Base-by-base conservation (phyloP, 1,140 invertebrate genomes). In the Drosophila navojoa region DNA sequence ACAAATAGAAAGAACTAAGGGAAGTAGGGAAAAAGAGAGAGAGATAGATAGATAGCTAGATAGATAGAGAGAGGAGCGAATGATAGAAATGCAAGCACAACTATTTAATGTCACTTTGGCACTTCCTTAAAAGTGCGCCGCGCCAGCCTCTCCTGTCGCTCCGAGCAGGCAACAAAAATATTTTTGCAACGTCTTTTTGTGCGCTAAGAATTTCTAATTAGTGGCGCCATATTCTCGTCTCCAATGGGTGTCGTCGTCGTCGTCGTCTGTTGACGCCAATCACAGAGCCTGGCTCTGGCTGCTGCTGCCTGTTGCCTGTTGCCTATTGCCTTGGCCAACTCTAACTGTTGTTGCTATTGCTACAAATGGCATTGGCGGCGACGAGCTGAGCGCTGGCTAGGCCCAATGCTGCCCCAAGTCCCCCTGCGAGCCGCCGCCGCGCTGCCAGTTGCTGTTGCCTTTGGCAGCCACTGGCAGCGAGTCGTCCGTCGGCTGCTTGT, bases 101-200 rank as follows among this genome's bases (percentile, higher is more conserved):
- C 82, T 89, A 87, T 87, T 87, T 87, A 87, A 87, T 80, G 84
- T 89, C 84, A 87, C 84, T 89, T 87, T 87, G 84, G 84, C 84
- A 89, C 84, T 89, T 87, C 84, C 84, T 89, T 89, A 87, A 87
- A 87, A 70, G 81, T 79, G 55, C 35, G 55, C 35, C 68, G 76
- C 69, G 63, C 71, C 76, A 81, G 61, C 77, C 57, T 72, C 68
- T 52, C 32, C 58, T 72, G 61, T 74, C 74, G 69, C 77, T 10
- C 35, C 64, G 64, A 47, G 53, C 76, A 61, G 61, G 59, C 62
- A 63, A 62, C 68, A 76, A 68, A 84, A 82, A 79, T 82, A 84
- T 79, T 82, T 79, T 61, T 35, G 38, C 70, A 60, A 64, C 54
- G 40, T 67, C 60, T 84, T 84, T 85, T 84, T 84, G 73, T 77